Evolutionary conservation across 2,113 vertebrate species (phyloP).

Genomic region (Tautogolabrus adspersus): DNA sequence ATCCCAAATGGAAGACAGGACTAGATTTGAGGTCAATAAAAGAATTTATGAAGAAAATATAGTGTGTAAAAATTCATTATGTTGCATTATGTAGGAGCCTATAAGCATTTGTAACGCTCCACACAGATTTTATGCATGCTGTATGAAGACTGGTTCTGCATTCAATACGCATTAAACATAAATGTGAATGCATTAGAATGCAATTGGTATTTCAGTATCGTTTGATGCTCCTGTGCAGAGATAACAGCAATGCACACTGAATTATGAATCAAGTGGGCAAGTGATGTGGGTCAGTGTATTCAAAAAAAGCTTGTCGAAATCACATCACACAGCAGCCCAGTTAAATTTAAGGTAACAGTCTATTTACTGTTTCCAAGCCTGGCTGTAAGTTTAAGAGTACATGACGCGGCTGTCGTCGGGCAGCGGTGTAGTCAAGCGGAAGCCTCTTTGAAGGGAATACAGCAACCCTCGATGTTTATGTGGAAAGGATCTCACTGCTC

Average conservation of each 20-base stretch:
- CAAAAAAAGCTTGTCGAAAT: conserved; percentile 47
- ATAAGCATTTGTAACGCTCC: conserved; percentile 2
- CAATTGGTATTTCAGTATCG: conserved; percentile 24
- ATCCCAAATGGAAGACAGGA: background rate
- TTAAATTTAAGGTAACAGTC: conserved; percentile 34
- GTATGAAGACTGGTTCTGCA: conserved; percentile 32
- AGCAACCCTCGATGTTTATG: conserved; percentile 19
- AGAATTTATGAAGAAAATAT: background rate
- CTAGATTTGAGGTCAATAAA: background rate
- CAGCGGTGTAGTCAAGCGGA: conserved; percentile 6
- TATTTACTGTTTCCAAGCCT: conserved; percentile 34
- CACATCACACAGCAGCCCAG: conserved; percentile 16
- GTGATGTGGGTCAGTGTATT: conserved; percentile 62
- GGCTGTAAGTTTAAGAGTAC: conserved; percentile 22
- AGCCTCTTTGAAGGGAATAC: conserved; percentile 17
- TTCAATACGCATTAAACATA: conserved; percentile 46
- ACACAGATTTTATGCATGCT: conserved; percentile 19
- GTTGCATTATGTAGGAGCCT: conserved; percentile 5
- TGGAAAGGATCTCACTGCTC: conserved; percentile 33
- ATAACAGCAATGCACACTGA: conserved; percentile 51
- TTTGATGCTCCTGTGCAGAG: conserved; percentile 52
- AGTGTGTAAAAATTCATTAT: background rate
- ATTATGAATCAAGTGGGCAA: conserved; percentile 59
- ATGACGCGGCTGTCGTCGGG: background rate
- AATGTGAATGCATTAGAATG: conserved; percentile 48